These are phyloP conservation scores for Drosophila paulistorum DNA, from an alignment of 1,140 invertebrate genomes.

Conservation along the genomic window DNA sequence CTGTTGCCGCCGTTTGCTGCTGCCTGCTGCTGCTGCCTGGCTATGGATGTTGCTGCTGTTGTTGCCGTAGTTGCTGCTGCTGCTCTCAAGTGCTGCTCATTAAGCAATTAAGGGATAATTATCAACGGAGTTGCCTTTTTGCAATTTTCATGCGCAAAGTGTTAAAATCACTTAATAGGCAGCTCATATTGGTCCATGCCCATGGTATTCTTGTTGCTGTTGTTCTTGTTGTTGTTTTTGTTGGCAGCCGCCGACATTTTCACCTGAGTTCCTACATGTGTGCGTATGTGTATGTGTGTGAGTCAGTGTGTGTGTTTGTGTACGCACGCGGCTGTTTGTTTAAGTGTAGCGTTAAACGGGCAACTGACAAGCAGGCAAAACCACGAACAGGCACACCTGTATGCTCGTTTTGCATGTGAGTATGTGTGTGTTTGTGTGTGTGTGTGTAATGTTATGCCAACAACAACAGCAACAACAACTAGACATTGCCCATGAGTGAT, in stretches of 20 bases:
- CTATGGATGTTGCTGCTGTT: constrained; percentile 17
- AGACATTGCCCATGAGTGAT: constrained; percentile 38
- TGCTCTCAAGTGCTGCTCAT: constrained; percentile 76
- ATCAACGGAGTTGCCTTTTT: constrained; percentile 77
- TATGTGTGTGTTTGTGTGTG: constrained; percentile 22
- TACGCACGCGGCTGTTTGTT: constrained; percentile 78
- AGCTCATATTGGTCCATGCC: constrained; percentile 50
- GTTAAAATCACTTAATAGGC: constrained; percentile 81
- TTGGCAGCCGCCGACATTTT: constrained; percentile 36
- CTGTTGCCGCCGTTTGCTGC: constrained; percentile 36
- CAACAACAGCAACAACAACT: constrained; percentile 56
- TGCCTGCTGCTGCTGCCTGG: constrained; percentile 51
- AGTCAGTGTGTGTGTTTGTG: constrained; percentile 48
- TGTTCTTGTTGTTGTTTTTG: constrained; percentile 28
- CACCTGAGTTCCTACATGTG: constrained; percentile 31
- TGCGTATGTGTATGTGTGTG: constrained; percentile 15
- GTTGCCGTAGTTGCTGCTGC: constrained; percentile 27
- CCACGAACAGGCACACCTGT: constrained; percentile 41
- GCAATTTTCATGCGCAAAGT: constrained; percentile 80
- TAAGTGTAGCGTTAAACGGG: constrained; percentile 79
- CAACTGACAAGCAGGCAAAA: constrained; percentile 60
- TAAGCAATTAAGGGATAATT: constrained; percentile 82
- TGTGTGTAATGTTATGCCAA: constrained; percentile 69
- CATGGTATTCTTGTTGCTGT: constrained; percentile 17
- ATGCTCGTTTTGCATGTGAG: constrained; percentile 35